Base-by-base conservation (phyloP, 2,888 invertebrate genomes). In the Ectemnius lituratus region DNA sequence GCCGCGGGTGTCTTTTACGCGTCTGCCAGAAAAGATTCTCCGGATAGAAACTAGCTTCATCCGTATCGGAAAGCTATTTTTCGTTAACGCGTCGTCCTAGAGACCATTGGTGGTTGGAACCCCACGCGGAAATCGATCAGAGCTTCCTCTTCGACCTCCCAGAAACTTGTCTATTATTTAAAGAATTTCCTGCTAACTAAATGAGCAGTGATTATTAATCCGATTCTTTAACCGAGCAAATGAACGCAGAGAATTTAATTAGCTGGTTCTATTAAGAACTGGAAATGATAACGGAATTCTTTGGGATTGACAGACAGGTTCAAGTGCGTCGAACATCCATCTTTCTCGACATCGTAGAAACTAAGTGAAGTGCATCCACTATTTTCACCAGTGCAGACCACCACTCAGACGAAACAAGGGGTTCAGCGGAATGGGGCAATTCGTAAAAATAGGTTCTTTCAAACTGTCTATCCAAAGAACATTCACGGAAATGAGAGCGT, bases 41-140 rank as follows among this genome's bases (percentile, higher is more conserved):
- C 8, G 69, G 57, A 64, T 69, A 65, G 62, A 62, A 60, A 69
- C 27, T 60, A 47, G 60, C 61, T 58, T 61, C 68, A 62, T 64
- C 63, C 62, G 68, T 77, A 77, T 79, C 56, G 73, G 70, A 75
- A 77, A 67, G 37, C 70, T 65, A 72, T 77, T 67, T 79, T 80
- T 80, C 76, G 78, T 79, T 62, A 73, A 61, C 67, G 57, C 68
- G 57, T 58, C 71, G 59, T 58, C 69, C 52, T 63, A 64, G 56
- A 71, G 63, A 57, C 60, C 47, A 56, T 59, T 13, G 23, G 27
- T 5, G 52, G 64, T 67, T 60, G 27, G 52, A 61, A 52, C n/a
- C 56, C 52, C 58, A 62, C 73, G 73, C 67, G 58, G 46, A 62
- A 23, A 62, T 71, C 63, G 67, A 74, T 74, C 71, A 64, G 56